Evolutionary conservation across 2,797 vertebrate genomes (phyloP).

Genomic region (Gadopsis bispinosus): DNA sequence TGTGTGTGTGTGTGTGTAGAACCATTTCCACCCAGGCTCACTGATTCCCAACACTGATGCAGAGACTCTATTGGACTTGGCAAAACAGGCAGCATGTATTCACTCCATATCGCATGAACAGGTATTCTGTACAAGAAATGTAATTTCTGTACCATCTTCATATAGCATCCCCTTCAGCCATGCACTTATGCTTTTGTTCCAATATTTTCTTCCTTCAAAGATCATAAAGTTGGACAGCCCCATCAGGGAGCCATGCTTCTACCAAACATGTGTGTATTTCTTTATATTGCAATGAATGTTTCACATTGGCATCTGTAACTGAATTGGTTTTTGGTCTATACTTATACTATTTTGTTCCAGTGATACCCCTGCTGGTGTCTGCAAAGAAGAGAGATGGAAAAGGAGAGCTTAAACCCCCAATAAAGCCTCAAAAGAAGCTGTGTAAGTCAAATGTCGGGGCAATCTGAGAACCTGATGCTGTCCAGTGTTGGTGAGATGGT

Average conservation of each 20-base stretch:
- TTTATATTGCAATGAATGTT: not conserved
- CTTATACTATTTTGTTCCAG: constrained; percentile 33
- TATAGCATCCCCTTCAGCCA: not conserved
- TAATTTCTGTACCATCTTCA: not conserved
- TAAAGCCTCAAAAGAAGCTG: constrained; percentile 34
- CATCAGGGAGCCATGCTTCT: constrained; percentile 44
- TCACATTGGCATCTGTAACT: not conserved
- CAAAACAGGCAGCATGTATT: constrained; percentile 61
- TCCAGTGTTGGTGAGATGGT: no score
- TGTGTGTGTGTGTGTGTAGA: constrained; percentile 53
- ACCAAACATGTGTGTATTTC: constrained; percentile 34
- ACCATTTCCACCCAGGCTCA: constrained; percentile 62
- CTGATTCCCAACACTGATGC: constrained; percentile 20
- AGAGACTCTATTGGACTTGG: constrained; percentile 72
- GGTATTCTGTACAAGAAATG: constrained; percentile 47
- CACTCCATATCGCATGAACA: constrained; percentile 40
- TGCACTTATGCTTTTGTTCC: not conserved
- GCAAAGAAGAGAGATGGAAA: not conserved
- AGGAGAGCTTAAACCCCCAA: not conserved
- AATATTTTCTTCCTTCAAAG: constrained; percentile 44
- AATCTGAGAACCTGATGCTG: no score
- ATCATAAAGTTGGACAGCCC: constrained; percentile 17
- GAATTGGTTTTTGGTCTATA: not conserved
- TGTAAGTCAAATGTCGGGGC: constrained; percentile 48
- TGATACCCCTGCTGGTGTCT: rapidly evolving